Evolutionary conservation across 2,797 vertebrate species (phyloP), one percentile per base, ranked within the genome.

Genomic region (Sebastes variabilis): DNA sequence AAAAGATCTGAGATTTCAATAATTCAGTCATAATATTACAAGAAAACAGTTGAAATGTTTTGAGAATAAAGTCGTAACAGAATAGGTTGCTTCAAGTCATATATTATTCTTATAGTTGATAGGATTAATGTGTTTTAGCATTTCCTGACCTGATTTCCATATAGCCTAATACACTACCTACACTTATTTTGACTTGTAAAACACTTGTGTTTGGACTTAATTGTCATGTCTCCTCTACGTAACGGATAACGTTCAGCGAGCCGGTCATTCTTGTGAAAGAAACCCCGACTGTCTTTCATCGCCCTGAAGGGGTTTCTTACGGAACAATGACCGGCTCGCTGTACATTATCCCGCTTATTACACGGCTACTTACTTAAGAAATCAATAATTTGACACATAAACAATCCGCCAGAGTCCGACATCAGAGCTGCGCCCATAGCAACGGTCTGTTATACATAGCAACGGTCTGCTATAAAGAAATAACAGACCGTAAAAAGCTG

Each of bases 301-400:
- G 7, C 42, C 42, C 42, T 18, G 42, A 46, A 46, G 42, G 42
- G 3, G 6, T 2, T 8, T 46, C 42, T 46, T 18, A 3, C 38
- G 2, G 2, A 46, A 46, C 42, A 46, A 0, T 20, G 42, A 18
- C 42, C 6, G 0, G 16, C 16, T 8, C 0, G 16, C 42, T 46
- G 3, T 46, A 46, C 42, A 46, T 46, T 46, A 46, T 46, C 42
- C 42, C 16, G 16, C 16, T 46, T 46, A 46, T 46, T 46, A 46
- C 42, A 46, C 7, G 42, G 42, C 42, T 46, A 46, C 42, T 8
- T 46, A 46, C 42, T 46, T 8, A 46, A 46, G 42, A 46, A 46
- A 46, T 46, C 42, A 46, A 46, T 46, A 18, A 46, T 46, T 46
- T 46, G 1, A 46, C 42, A 46, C 1, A 46, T 18, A 18, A 46